phyloP scores from a whole-genome alignment of 1,140 invertebrate species.

The Zophobas morio region DNA sequence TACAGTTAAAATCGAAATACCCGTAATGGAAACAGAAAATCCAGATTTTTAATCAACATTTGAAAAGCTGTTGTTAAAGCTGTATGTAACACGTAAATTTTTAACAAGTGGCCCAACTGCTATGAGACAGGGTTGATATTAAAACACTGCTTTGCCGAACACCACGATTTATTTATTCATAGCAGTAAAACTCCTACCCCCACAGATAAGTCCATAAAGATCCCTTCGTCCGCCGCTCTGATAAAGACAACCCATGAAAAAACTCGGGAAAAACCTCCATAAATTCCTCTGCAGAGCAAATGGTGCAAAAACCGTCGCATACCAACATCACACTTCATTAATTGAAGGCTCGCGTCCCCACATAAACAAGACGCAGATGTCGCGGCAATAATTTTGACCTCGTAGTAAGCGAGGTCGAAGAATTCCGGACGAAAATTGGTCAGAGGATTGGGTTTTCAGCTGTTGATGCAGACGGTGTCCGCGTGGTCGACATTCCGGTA shows the following conservation, averaged over 20 bases:
- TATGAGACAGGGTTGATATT: no score
- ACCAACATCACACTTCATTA: neutral
- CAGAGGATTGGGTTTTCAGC: conserved; percentile 21
- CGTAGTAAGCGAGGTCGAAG: conserved; percentile 4
- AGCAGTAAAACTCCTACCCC: no score
- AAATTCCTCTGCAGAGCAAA: neutral
- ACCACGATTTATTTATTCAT: no score
- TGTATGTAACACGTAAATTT: no score
- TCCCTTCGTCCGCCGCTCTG: no score
- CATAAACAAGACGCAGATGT: conserved; percentile 28
- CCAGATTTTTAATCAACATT: no score
- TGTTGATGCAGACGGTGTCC: conserved; percentile 41
- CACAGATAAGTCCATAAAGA: no score
- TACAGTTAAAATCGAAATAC: no score
- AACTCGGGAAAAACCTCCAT: neutral
- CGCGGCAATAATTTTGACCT: conserved; percentile 19
- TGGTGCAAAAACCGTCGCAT: conserved; percentile 5
- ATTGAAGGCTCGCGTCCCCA: conserved; percentile 1
- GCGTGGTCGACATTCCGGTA: conserved; percentile 41
- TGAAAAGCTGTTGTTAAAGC: no score
- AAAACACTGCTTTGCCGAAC: no score
- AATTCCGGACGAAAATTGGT: conserved; percentile 25
- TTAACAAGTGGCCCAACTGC: no score
- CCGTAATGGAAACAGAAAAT: no score
- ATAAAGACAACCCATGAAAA: neutral